Percentiles rank a stretch among this genome's conserved stretches.
Evolutionary conservation across 2,113 vertebrate genomes (phyloP).

Genomic region (Odocoileus hemionus): DNA sequence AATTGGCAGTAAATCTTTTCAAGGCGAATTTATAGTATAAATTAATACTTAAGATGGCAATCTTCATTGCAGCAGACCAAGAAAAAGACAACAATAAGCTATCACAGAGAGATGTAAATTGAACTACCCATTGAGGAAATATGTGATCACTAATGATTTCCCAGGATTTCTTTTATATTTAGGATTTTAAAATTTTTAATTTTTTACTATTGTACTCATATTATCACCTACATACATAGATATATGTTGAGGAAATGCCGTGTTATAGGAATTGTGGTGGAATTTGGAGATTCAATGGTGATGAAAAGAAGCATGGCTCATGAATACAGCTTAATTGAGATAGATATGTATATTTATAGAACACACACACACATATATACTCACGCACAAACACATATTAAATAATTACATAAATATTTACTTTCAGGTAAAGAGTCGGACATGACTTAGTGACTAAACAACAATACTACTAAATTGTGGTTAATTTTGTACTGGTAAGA

Average conservation of each 20-base stretch:
- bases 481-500: background rate
- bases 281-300: background rate
- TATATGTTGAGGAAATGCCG: background rate
- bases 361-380: background rate
- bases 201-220: background rate
- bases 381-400: background rate
- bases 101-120: conserved; percentile 32
- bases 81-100: background rate
- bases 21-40: background rate
- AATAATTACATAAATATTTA: conserved; percentile 25
- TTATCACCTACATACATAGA: background rate
- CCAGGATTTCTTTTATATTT: background rate
- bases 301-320: background rate
- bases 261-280: background rate
- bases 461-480: background rate
- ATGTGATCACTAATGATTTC: conserved; percentile 30
- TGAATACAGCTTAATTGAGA: background rate
- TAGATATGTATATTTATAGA: background rate
- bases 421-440: background rate
- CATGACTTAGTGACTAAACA: background rate
- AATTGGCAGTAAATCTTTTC: conserved; percentile 6
- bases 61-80: conserved; percentile 12
- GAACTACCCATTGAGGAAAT: background rate
- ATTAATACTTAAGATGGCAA: background rate
- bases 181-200: background rate